These are phyloP conservation scores for Petroica traversi DNA, from an alignment of 2,113 vertebrate species.

Conservation along the genomic window DNA sequence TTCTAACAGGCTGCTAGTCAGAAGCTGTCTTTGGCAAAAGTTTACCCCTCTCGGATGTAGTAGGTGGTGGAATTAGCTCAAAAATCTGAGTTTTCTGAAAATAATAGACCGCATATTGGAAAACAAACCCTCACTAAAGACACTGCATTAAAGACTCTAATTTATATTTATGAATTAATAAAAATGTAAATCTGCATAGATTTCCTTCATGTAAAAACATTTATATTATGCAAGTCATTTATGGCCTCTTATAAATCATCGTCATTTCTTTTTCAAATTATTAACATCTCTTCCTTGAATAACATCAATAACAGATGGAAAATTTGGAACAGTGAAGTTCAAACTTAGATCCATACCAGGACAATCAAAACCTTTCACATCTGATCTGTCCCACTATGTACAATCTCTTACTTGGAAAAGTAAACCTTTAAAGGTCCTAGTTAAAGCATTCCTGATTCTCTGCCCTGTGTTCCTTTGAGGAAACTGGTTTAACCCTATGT, in stretches of 20 bases:
- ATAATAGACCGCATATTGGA: background rate
- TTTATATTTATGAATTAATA: conserved; percentile 66
- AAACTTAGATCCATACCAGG: background rate
- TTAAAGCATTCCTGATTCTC: background rate
- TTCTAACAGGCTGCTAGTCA: conserved; percentile 3
- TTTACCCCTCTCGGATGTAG: conserved; percentile 6
- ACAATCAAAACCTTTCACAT: background rate
- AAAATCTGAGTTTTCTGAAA: conserved; percentile 38
- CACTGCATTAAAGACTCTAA: conserved; percentile 39
- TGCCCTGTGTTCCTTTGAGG: background rate
- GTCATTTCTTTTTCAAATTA: conserved; percentile 32
- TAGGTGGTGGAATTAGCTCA: conserved; percentile 25
- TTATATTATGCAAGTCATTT: conserved; percentile 51
- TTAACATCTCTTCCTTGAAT: conserved; percentile 40
- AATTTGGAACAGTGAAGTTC: conserved; percentile 15
- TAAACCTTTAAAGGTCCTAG: background rate
- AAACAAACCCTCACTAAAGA: conserved; percentile 37
- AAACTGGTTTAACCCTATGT: background rate
- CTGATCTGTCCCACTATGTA: background rate
- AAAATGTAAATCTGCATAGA: conserved; percentile 65
- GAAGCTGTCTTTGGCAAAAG: conserved; percentile 2
- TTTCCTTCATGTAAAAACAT: conserved; percentile 63
- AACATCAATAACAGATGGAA: conserved; percentile 28
- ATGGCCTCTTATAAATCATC: conserved; percentile 55
- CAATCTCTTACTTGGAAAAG: background rate